Evolutionary conservation across 2,797 vertebrate genomes (phyloP).

Genomic region (Holocentrus rufus): DNA sequence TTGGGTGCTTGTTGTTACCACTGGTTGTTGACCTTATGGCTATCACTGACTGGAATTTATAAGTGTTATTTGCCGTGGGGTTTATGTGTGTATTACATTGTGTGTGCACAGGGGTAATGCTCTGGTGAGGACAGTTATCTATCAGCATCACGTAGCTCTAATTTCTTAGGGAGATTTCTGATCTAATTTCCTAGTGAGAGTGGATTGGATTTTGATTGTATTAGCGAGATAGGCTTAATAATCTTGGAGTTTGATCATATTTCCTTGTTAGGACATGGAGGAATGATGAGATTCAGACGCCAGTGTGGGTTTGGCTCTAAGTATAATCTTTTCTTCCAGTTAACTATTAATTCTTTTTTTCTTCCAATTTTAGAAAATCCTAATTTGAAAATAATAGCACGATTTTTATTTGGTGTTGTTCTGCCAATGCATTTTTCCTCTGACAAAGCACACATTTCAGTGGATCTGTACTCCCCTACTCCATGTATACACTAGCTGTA

Average conservation of each 20-base stretch:
- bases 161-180: constrained; percentile 30
- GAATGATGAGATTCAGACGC: constrained; percentile 9
- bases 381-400: not conserved
- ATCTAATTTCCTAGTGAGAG: constrained; percentile 38
- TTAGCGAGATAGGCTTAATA: constrained; percentile 24
- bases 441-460: not conserved
- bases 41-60: not conserved
- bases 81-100: constrained; percentile 27
- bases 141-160: constrained; percentile 5
- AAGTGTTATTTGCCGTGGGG: not conserved
- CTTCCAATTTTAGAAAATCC: not conserved
- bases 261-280: constrained; percentile 14
- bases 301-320: not conserved
- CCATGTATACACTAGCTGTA: not conserved
- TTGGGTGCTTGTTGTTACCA: not conserved
- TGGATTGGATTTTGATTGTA: constrained; percentile 49
- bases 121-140: constrained; percentile 16
- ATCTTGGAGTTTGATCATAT: constrained; percentile 27
- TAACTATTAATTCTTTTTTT: not conserved
- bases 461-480: not conserved
- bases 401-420: not conserved
- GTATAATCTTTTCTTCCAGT: not conserved
- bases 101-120: constrained; percentile 9
- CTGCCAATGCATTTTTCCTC: too few species aligned
- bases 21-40: not conserved